A percentile compares a stretch with the other conserved stretches of the same genome.
Conservation (phyloP, 2,113 vertebrate genomes). For the Loxodonta africana region DNA sequence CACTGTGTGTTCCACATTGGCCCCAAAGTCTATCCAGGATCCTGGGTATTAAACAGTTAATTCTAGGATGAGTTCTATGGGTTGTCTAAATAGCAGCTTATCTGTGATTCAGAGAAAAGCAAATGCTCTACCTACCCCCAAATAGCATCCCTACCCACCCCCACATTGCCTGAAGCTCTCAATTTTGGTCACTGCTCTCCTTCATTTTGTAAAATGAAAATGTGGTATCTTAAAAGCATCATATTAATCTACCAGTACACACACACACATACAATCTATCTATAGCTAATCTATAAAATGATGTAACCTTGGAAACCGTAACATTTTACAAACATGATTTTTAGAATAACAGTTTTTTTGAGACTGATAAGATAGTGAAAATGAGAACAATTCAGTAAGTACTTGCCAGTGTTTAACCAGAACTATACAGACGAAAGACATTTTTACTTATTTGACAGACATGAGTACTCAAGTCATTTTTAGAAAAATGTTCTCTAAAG, state of each 20-base stretch:
- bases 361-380: not conserved
- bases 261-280: too few relatives aligned
- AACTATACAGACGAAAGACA: slow-evolving; percentile 18
- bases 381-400: not conserved
- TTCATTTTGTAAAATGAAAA: slow-evolving; percentile 27
- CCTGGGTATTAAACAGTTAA: not conserved
- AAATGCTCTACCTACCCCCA: not conserved
- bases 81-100: not conserved
- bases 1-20: not conserved
- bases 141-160: too few relatives aligned
- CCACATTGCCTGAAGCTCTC: not conserved
- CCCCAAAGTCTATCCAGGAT: not conserved
- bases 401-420: not conserved
- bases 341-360: not conserved
- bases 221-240: not conserved
- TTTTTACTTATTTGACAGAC: not conserved
- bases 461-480: slow-evolving; percentile 19
- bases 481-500: slow-evolving; percentile 33
- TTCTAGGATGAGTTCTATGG: not conserved
- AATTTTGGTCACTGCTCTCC: not conserved
- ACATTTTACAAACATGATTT: not conserved
- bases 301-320: not conserved
- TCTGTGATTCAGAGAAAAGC: not conserved
- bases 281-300: not conserved
- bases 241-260: too few relatives aligned